A percentile compares a stretch with the other conserved stretches of the same genome.
These are phyloP conservation scores for Sipha maydis DNA, from an alignment of 2,888 invertebrate species.

Conservation along the genomic window DNA sequence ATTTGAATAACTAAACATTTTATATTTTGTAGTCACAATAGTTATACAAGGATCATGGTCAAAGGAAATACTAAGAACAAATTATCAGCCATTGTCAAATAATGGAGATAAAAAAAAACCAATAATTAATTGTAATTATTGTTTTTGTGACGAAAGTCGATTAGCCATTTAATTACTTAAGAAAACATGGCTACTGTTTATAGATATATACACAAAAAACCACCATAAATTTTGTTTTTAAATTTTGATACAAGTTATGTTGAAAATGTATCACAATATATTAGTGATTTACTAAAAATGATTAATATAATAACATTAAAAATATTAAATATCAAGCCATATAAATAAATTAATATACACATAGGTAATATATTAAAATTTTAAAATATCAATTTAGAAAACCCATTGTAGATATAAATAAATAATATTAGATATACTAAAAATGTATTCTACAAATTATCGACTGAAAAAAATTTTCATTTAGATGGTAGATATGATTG, in stretches of 20 bases:
- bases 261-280: too few relatives aligned
- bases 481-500: background rate
- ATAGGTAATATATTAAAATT: too few relatives aligned
- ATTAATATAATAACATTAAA: too few relatives aligned
- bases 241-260: too few relatives aligned
- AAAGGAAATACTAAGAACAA: constrained; percentile 3
- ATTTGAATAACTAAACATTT: background rate
- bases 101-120: background rate
- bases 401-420: too few relatives aligned
- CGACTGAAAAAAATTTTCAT: background rate
- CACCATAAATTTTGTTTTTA: background rate
- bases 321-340: too few relatives aligned
- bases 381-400: too few relatives aligned
- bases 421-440: too few relatives aligned
- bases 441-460: background rate
- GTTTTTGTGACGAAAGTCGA: background rate
- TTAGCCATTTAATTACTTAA: constrained; percentile 14
- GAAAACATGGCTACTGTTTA: background rate
- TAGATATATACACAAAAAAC: background rate
- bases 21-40: background rate
- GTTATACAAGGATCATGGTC: constrained; percentile 24
- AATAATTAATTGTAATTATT: background rate
- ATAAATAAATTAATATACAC: too few relatives aligned
- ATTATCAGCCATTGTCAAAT: constrained; percentile 12
- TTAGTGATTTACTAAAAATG: too few relatives aligned